phyloP scores from a whole-genome alignment of 2,113 vertebrate genomes.

The Ploceus nigricollis region DNA sequence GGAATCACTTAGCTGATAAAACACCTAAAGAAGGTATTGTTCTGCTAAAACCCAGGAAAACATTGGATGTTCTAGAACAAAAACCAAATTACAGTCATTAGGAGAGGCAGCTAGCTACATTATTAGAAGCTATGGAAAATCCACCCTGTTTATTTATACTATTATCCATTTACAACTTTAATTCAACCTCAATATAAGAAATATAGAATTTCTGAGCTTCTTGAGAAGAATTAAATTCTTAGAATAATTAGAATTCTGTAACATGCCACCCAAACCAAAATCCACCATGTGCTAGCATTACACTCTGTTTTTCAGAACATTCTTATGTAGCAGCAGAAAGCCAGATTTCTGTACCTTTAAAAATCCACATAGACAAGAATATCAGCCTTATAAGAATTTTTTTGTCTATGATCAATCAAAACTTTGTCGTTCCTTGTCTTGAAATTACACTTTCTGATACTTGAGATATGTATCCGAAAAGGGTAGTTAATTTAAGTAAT shows the following conservation, averaged over 20 bases:
- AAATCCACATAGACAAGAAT: background rate
- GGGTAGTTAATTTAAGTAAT: slow-evolving; percentile 75
- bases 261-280: background rate
- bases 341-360: background rate
- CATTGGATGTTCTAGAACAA: background rate
- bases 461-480: slow-evolving; percentile 55
- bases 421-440: slow-evolving; percentile 5
- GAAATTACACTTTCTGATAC: slow-evolving; percentile 33
- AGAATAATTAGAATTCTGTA: background rate
- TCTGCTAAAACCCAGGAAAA: background rate
- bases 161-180: background rate
- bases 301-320: background rate
- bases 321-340: background rate
- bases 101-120: background rate
- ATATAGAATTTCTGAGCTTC: background rate
- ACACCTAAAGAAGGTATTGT: background rate
- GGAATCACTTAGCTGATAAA: background rate
- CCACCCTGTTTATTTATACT: background rate
- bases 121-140: background rate
- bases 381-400: background rate
- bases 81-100: background rate
- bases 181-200: background rate
- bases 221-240: background rate
- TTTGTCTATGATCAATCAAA: background rate
- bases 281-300: background rate